Base-by-base conservation (phyloP, 1,140 invertebrate genomes). In the Apis cerana region DNA sequence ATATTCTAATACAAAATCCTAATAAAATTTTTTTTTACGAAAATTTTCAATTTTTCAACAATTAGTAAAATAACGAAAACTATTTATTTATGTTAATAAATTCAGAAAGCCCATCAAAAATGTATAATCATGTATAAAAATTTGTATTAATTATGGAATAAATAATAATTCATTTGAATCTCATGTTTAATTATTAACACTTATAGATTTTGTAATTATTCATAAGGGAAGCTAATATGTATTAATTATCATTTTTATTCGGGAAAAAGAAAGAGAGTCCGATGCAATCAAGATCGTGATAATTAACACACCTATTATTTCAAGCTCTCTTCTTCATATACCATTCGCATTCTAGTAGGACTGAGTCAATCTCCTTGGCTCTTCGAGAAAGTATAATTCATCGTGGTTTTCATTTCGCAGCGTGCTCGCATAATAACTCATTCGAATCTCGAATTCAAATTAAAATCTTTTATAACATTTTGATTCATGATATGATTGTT, bases 281-380 rank as follows among this genome's bases (percentile, higher is more conserved):
- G 65, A 77, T 65, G 71, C 56, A 86, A 86, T 87, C 84, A 87
- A 80, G 80, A 43, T 77, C 71, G 52, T 17, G 75, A 58, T 87
- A 87, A 87, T 87, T 87, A 87, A 86, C 61, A 78, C 69, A 43
- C 21, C 81, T 69, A 87, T 87, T 87, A 85, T 86, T 86, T 70
- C 65, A 71, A 43, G 1, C 52, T 69, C 54, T 48, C 71, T 76
- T 69, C 59, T 27, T 13, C n/a, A 43, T 9, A 13, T 21, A n/a
- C 7, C 4, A 27, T 67, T 52, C 33, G 50, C 43, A 52, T 17
- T 43, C 33, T 43, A 43, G 70, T 17, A 48, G 21, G 72, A 69
- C 77, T 82, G 83, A 74, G 85, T 84, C 81, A 76, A 75, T 87
- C 85, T 84, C 64, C 56, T 71, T 52, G 68, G 12, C 8, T 72